Base-by-base conservation (phyloP, 2,888 invertebrate species). In the Tipula confusa region DNA sequence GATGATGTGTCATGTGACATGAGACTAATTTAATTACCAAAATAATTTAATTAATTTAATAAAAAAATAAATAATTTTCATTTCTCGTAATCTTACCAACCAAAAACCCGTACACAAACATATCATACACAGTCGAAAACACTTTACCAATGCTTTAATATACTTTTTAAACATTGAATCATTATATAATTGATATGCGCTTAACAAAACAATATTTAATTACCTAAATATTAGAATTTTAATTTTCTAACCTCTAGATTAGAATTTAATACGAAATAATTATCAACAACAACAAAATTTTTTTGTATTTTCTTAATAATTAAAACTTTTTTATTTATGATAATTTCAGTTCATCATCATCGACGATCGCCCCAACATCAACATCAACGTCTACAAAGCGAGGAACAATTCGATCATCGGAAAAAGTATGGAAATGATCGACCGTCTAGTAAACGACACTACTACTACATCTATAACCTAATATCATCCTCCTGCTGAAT, bases 21-120 rank as follows among this genome's bases (percentile, higher is more conserved):
- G 64, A 64, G 64, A 64, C 64, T 64, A 64, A 64, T 64, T 64
- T 64, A 64, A 64, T 64, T 64, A 64, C 64, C 64, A 64, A 64
- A 64, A 64, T 24, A 64, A 64, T 64, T n/a, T 64, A 64, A 64
- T 24, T 64, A 64, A 38, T 38, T 33, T 33, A 33, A 3, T 33
- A 33, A 9, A 7, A n/a, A 33, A 7, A 7, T 33, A 33, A 7
- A 38, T 38, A 38, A 64, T 64, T 64, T 64, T 64, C 64, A 64
- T 64, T 64, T 64, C 64, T 64, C 64, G 64, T 64, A 64, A 64
- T 64, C 64, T 64, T 64, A 24, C 24, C n/a, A n/a, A 33, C 33
- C 33, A 64, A 9, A 7, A 1, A 43, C 2, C 15, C 13, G 13
- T 38, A 38, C 11, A 64, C 64, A 24, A 64, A 64, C 64, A 64